A percentile compares a stretch with the other conserved stretches of the same genome.
Conservation (phyloP, 2,888 invertebrate genomes). For the Venusia cambrica region DNA sequence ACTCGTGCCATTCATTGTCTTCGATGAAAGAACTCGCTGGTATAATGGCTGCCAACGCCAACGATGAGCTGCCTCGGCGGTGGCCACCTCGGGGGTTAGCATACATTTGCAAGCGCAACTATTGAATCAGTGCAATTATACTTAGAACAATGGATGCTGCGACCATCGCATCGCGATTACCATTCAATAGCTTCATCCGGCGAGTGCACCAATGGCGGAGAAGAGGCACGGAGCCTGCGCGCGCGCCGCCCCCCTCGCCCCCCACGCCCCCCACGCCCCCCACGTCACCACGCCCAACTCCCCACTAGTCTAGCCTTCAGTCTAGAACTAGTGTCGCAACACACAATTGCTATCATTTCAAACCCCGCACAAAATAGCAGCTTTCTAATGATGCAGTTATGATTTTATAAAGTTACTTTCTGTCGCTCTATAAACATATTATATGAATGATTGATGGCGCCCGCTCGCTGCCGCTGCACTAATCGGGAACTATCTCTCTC, state of each 20-base stretch:
- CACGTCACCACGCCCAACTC: no score
- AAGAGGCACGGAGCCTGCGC: constrained; percentile 35
- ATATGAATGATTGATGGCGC: no score
- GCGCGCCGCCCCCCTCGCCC: constrained; percentile 44
- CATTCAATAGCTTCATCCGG: constrained; percentile 23
- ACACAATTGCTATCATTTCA: constrained; percentile 22
- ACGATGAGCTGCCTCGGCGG: no score
- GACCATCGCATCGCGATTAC: constrained; percentile 24
- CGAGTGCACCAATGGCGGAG: constrained; percentile 24
- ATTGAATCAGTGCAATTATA: constrained; percentile 21
- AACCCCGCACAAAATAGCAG: constrained; percentile 17
- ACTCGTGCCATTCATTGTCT: no score
- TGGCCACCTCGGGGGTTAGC: constrained; percentile 7
- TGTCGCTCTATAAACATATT: no score
- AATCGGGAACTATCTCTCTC: no score
- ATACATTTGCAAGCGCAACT: constrained; percentile 13
- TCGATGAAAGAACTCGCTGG: no score
- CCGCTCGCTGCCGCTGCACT: no score
- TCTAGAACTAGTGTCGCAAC: constrained; percentile 27
- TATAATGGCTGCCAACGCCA: no score
- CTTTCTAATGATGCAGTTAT: constrained; percentile 21
- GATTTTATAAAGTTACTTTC: constrained; percentile 8
- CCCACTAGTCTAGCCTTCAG: no score
- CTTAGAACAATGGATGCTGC: constrained; percentile 24
- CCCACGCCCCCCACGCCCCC: constrained; percentile 29